These are phyloP conservation scores for Nymphalis io DNA, from an alignment of 1,140 invertebrate species.

Conservation along the genomic window DNA sequence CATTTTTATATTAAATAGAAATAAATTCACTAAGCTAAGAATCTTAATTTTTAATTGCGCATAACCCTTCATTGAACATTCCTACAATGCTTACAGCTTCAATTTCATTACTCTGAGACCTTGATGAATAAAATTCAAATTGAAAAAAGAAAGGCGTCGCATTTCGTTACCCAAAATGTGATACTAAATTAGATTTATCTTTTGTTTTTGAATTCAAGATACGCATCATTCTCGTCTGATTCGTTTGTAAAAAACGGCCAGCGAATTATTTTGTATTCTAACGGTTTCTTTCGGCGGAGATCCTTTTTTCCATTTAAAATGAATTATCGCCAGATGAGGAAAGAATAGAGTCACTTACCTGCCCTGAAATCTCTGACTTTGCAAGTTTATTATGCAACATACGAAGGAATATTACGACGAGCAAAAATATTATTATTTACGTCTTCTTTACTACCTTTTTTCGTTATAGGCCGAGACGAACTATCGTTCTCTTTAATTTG, in stretches of 20 bases:
- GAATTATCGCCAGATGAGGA: conserved; percentile 43
- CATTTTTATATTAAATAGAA: too few relatives aligned
- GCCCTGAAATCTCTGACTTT: conserved; percentile 42
- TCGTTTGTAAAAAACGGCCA: conserved; percentile 24
- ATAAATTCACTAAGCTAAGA: background rate
- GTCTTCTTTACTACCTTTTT: background rate
- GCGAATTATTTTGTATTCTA: conserved; percentile 36
- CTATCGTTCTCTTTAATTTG: background rate
- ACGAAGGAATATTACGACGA: conserved; percentile 23
- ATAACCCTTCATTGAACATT: background rate
- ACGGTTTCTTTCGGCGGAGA: conserved; percentile 25
- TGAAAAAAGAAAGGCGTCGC: conserved; percentile 1
- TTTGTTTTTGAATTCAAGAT: conserved; percentile 26
- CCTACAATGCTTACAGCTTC: background rate
- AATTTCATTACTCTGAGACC: background rate
- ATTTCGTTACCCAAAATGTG: conserved; percentile 2
- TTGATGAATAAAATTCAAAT: conserved; percentile 9
- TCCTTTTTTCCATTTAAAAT: conserved; percentile 48
- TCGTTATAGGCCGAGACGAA: background rate
- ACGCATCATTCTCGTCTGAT: conserved; percentile 30
- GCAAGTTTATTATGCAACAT: conserved; percentile 39
- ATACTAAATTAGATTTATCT: conserved; percentile 22
- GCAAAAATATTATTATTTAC: background rate
- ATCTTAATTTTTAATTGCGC: background rate
- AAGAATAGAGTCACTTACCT: conserved; percentile 52